A percentile compares a stretch with the other conserved stretches of the same genome.
Conservation (phyloP, 1,140 invertebrate species). For the Procambarus clarkii region DNA sequence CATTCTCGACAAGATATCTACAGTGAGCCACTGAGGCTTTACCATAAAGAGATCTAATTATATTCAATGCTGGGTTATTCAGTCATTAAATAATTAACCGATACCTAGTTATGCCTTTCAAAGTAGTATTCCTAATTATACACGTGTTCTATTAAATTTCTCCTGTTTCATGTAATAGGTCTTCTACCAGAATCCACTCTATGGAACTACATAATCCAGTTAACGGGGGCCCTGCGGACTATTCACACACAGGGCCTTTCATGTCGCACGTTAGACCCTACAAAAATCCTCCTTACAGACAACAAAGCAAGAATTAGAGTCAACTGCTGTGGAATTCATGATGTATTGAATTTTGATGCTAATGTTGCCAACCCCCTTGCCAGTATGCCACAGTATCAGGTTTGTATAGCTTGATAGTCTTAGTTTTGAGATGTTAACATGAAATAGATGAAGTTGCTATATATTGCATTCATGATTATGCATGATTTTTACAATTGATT, state of each 20-base stretch:
- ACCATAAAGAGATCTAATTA: too few relatives aligned
- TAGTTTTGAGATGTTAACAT: not conserved
- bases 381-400: slow-evolving; percentile 85
- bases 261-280: slow-evolving; percentile 88
- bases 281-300: slow-evolving; percentile 79
- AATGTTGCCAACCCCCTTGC: slow-evolving; percentile 82
- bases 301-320: slow-evolving; percentile 81
- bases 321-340: slow-evolving; percentile 88
- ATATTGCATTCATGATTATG: too few relatives aligned
- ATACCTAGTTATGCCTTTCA: slow-evolving; percentile 2
- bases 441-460: not conserved
- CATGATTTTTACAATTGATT: too few relatives aligned
- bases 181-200: slow-evolving; percentile 92
- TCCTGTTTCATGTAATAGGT: slow-evolving; percentile 71
- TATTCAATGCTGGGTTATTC: too few relatives aligned
- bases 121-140: not conserved
- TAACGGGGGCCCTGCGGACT: slow-evolving; percentile 93
- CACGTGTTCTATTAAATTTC: not conserved
- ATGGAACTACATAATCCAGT: slow-evolving; percentile 96
- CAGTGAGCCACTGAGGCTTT: too few relatives aligned
- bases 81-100: too few relatives aligned
- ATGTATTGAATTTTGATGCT: slow-evolving; percentile 88
- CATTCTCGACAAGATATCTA: too few relatives aligned
- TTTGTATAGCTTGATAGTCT: not conserved
- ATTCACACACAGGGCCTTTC: slow-evolving; percentile 89